These are phyloP conservation scores for Aphrocallistes beatrix DNA, from an alignment of 37 sponge, comb jelly and placozoan species.

Conservation along the genomic window DNA sequence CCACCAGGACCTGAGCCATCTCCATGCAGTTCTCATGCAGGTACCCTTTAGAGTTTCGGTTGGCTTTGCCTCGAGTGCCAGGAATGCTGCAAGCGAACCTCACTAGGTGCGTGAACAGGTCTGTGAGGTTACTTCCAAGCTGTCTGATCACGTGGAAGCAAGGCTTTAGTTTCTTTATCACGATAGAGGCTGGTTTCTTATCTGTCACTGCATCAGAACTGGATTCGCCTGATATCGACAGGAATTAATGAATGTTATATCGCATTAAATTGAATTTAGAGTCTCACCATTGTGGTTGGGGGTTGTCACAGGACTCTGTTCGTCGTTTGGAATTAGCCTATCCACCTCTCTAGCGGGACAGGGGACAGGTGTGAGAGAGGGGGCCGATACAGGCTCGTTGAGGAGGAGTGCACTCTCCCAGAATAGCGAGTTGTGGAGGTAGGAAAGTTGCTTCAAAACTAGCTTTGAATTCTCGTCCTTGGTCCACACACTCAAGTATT, in stretches of 20 bases:
- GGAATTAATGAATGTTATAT: neutral
- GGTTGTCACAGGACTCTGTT: neutral
- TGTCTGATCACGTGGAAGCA: conserved; percentile 7
- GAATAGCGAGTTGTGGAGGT: conserved; percentile 59
- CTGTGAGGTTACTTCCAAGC: neutral
- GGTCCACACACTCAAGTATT: neutral
- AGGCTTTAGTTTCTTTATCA: conserved; percentile 12
- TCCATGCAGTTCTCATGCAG: neutral
- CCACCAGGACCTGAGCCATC: neutral
- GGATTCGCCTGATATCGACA: neutral
- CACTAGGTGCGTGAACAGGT: neutral
- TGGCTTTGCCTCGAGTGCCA: neutral
- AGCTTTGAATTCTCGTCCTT: neutral
- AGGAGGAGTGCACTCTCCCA: conserved; percentile 65
- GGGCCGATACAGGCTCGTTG: conserved; percentile 28
- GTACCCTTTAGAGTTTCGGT: neutral
- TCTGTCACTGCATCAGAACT: neutral
- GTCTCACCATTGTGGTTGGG: neutral
- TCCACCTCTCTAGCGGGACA: neutral
- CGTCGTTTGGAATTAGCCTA: neutral
- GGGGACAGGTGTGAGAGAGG: neutral
- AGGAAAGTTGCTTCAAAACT: conserved; percentile 49
- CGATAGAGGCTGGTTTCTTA: neutral
- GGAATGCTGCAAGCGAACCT: neutral
- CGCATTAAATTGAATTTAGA: neutral